Conservation (phyloP, 1,140 invertebrate species). For the Zaprionus nigranus region DNA sequence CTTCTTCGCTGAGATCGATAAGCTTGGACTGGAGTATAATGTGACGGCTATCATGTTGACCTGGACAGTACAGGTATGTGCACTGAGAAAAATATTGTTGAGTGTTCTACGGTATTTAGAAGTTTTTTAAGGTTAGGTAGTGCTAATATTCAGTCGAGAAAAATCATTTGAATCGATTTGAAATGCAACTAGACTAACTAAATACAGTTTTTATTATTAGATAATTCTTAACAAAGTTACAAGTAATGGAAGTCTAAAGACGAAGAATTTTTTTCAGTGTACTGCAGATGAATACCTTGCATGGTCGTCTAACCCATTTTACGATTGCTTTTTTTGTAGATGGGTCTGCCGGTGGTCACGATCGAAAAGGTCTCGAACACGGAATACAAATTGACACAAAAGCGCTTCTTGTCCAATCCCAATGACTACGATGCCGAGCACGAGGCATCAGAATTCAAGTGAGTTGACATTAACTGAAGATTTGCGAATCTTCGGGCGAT, state of each 20-base stretch:
- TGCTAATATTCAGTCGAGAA: no score
- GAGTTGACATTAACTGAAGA: conserved; percentile 55
- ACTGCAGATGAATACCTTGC: neutral
- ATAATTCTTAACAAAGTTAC: no score
- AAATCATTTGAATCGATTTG: no score
- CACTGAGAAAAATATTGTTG: neutral
- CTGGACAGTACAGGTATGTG: conserved; percentile 89
- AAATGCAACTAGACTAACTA: no score
- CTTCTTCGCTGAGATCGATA: conserved; percentile 89
- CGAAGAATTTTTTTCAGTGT: neutral
- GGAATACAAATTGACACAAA: conserved; percentile 89
- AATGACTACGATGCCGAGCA: conserved; percentile 85
- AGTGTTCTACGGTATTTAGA: no score
- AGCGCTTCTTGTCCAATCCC: conserved; percentile 90
- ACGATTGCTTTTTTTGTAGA: conserved; percentile 86
- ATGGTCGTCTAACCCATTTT: conserved; percentile 29
- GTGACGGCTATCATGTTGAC: conserved; percentile 93
- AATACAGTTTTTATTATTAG: no score
- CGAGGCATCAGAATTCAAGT: conserved; percentile 87
- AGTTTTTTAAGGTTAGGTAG: no score
- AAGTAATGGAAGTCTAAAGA: no score
- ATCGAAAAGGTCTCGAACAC: conserved; percentile 85
- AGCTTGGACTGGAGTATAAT: conserved; percentile 65
- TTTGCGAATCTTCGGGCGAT: conserved; percentile 18
- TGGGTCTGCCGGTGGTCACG: conserved; percentile 94